A percentile compares a stretch with the other conserved stretches of the same genome.
Conservation (phyloP, 2,888 invertebrate genomes). For the Griposia aprilina region DNA sequence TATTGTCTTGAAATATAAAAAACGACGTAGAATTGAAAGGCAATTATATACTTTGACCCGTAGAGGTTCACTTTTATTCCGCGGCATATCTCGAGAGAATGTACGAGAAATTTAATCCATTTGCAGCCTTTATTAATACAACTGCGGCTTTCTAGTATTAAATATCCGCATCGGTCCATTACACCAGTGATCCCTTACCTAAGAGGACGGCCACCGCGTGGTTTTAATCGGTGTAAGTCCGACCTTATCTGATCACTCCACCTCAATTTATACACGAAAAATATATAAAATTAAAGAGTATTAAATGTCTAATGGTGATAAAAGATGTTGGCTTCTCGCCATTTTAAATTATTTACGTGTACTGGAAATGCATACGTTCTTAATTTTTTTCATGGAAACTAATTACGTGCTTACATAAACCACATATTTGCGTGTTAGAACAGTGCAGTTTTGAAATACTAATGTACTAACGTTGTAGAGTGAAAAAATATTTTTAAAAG, state of each 20-base stretch:
- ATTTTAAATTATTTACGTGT: constrained; percentile 25
- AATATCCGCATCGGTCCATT: neutral
- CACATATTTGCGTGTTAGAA: constrained; percentile 32
- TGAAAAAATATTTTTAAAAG: constrained; percentile 13
- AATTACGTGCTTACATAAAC: constrained; percentile 25
- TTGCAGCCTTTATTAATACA: constrained; percentile 8
- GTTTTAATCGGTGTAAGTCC: constrained; percentile 1
- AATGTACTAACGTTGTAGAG: constrained; percentile 22
- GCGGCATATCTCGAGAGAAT: constrained; percentile 4
- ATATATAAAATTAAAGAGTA: constrained; percentile 6
- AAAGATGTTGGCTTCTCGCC: constrained; percentile 25
- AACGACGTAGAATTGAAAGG: constrained; percentile 13
- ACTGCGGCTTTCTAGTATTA: constrained; percentile 10
- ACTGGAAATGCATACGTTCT: constrained; percentile 26
- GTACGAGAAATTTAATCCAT: constrained; percentile 26
- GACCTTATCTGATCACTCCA: constrained; percentile 5
- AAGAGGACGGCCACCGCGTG: neutral
- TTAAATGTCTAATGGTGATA: constrained; percentile 21
- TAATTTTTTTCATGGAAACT: constrained; percentile 26
- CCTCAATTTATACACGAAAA: constrained; percentile 1
- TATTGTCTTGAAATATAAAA: constrained; percentile 42
- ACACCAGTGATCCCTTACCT: neutral
- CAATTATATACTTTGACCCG: neutral
- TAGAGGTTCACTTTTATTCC: neutral
- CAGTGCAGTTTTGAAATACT: constrained; percentile 36